Base-by-base conservation (phyloP, 53 echinoderm and acorn worm genomes). In the Holothuria scabra region DNA sequence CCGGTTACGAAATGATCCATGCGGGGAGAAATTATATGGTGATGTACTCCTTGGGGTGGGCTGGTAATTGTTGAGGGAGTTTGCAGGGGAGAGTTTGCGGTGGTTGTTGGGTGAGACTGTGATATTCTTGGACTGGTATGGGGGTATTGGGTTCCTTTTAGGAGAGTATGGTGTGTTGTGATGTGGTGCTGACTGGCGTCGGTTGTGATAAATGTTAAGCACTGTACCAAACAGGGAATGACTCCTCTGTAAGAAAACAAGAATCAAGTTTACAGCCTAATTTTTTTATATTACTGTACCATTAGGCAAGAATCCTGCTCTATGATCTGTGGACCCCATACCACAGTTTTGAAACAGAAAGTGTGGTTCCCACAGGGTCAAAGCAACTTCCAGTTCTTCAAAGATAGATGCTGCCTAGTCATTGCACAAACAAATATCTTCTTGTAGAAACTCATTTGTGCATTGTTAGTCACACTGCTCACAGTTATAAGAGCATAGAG, bases 151-250 rank as follows among this genome's bases (percentile, higher is more conserved):
- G 14, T 87, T 80, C 74, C 83, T 86, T 22, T 86, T 60, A 19
- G 76, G 83, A 20, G 80, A 82, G 69, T 91, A 87, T 35, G 87
- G 87, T 61, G 91, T 66, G 81, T 93, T 89, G 72, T 89, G 59
- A 66, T 84, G 85, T 14, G 99, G 99, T 37, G 91, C 86, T 4
- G 99, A 99, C 91, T 91, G 99, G 23, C 99, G 94, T 16, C 99
- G 87, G 66, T 89, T 95, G 85, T 94, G 94, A 71, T 92, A 95
- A 84, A 92, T 95, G 84, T 94, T 91, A 31, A 95, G 93, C 66
- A 99, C 95, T n/a, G 91, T 99, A 33, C 99, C 99, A 86, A 99
- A 99, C 11, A 99, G 80, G 6, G 92, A 92, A 74, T 99, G 99
- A 62, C 99, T 99, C 68, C 99, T 85, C 99, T 99, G 95, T 81